Evolutionary conservation across 2,888 invertebrate genomes (phyloP).

Genomic region (Ptilodon capucinus): DNA sequence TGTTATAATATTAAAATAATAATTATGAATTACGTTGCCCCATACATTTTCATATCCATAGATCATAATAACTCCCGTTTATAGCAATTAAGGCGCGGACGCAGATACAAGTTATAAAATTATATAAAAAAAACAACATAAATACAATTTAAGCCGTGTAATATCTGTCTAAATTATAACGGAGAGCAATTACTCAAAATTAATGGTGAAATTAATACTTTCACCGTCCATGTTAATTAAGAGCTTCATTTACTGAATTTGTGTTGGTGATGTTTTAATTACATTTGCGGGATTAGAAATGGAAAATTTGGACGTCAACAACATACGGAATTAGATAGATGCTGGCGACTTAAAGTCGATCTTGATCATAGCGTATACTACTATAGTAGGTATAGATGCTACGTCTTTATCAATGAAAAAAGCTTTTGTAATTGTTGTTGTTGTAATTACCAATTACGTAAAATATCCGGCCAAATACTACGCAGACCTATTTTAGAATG

Average conservation of each 20-base stretch:
- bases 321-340: conserved; percentile 16
- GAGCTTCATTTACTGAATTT: conserved; percentile 65
- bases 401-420: no score
- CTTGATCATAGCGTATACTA: no score
- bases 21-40: conserved; percentile 52
- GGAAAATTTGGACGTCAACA: conserved; percentile 25
- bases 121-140: conserved; percentile 62
- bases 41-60: conserved; percentile 68
- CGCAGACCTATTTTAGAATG: no score
- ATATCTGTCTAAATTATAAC: conserved; percentile 72
- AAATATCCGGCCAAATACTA: no score
- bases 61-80: conserved; percentile 65
- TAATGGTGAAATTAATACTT: conserved; percentile 82
- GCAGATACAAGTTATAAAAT: conserved; percentile 59
- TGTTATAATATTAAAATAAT: conserved; percentile 52
- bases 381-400: no score
- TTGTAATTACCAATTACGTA: no score
- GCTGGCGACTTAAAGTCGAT: no score
- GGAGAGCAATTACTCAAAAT: conserved; percentile 75
- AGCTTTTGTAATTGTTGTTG: no score
- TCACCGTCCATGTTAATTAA: conserved; percentile 77
- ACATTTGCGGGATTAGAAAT: conserved; percentile 30
- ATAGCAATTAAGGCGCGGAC: conserved; percentile 64
- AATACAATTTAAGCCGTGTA: conserved; percentile 71
- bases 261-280: conserved; percentile 52